Base-by-base conservation (phyloP, 2,113 vertebrate species). In the Pomatostomus ruficeps region DNA sequence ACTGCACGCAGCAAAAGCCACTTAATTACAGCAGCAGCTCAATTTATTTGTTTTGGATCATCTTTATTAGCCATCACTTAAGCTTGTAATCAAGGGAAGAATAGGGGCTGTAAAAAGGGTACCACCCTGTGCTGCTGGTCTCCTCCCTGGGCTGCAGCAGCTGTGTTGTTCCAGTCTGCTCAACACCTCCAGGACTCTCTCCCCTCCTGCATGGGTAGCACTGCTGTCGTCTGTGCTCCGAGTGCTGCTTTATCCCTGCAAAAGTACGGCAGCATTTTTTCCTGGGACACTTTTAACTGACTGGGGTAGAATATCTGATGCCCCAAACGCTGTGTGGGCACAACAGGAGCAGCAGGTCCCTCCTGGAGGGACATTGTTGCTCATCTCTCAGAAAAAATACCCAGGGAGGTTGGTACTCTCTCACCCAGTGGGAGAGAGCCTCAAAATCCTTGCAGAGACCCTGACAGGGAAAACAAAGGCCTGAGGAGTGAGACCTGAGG, bases 21-120 rank as follows among this genome's bases (percentile, higher is more conserved):
- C 84, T 92, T 97, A 95, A 95, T 95, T 95, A 95, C 66, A 91
- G 87, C 66, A 89, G 77, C 77, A 75, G 87, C 77, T 96, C 95
- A 68, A 81, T 96, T 94, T 95, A 92, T 97, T 97, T 96, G 81
- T 59, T 92, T 91, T 77, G 91, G 74, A 91, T 94, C 73, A n/a
- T 89, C 85, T 89, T 96, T 79, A 96, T 96, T 96, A 95, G 88
- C 78, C 67, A 59, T 49, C 51, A 29, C 85, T 94, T 91, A 88
- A 76, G 75, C 71, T 83, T 16, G 12, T 91, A 77, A 88, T 95
- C 88, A 91, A 94, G 54, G 63, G 71, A 58, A 88, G 85, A 89
- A 76, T 6, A 83, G 81, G 66, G 84, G 76, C 38, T 70, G 33
- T 63, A 74, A 59, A 80, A 86, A 15, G 7, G 29, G 68, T 42